Evolutionary conservation across 1,140 invertebrate genomes (phyloP), one percentile per base, ranked within the genome.

Genomic region (Heliconius melpomene): DNA sequence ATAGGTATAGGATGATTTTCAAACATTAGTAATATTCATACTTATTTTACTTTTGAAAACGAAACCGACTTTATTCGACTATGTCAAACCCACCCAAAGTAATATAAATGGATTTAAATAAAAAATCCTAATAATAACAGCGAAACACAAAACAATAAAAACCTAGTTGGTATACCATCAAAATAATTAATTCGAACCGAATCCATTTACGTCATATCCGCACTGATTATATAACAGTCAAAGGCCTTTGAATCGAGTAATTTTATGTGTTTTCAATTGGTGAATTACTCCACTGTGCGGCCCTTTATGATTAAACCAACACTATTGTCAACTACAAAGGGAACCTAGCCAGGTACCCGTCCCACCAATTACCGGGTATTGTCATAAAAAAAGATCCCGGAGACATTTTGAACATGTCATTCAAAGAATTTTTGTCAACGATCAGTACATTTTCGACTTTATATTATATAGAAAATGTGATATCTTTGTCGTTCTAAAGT

Each of bases 331-430:
- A 82, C 74, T 77, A 93, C 93, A 92, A 94, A 90, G 90, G 88
- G 85, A 77, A 83, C 77, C 81, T 83, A 86, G 87, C 93, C 93
- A 94, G 93, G 93, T 94, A 94, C 90, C 92, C 91, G 91, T 91
- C 93, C 93, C 90, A 94, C 93, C 93, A 94, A 94, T 94, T 94
- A 94, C 90, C 57, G 79, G 36, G 89, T 87, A 94, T 94, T 94
- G 92, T 94, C 88, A 89, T 90, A 93, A 91, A 89, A 94, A 52
- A 60, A 92, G 85, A 89, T 91, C 89, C 87, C 85, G 85, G 91
- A 88, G 93, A 94, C 92, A 94, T 92, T 92, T 91, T 89, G 86
- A 89, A 89, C 91, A 90, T 93, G 91, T 94, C 91, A 93, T 92
- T 93, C 91, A 88, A 85, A 85, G 83, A 83, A 82, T 79, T 78